Evolutionary conservation across 2,888 invertebrate species (phyloP).

Genomic region (Melolontha melolontha): DNA sequence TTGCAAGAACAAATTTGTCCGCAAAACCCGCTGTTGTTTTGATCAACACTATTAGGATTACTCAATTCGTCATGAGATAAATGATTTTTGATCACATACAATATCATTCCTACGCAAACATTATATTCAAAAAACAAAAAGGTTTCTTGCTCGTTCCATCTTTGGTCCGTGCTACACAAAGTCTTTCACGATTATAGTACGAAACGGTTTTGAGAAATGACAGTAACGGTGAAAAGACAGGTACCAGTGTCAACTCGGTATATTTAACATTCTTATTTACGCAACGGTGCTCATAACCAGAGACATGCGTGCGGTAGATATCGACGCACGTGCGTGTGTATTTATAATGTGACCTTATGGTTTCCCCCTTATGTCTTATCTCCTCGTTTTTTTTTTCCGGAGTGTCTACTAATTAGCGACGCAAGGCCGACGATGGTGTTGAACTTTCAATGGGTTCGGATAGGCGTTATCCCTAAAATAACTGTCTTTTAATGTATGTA

Average conservation of each 20-base stretch:
- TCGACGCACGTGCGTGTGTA: constrained; percentile 27
- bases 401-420: constrained; percentile 32
- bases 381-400: constrained; percentile 8
- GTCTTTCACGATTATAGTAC: background rate
- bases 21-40: no score
- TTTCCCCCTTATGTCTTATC: constrained; percentile 27
- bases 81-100: no score
- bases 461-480: constrained; percentile 26
- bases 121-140: no score
- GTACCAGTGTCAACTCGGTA: constrained; percentile 17
- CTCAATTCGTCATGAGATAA: no score
- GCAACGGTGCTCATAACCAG: constrained; percentile 26
- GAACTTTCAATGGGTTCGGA: constrained; percentile 32
- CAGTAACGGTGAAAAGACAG: constrained; percentile 15
- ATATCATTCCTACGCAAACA: no score
- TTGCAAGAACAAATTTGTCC: no score
- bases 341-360: constrained; percentile 23
- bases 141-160: no score
- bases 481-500: background rate
- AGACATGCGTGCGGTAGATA: constrained; percentile 27
- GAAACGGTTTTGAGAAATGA: constrained; percentile 9
- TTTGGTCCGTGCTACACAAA: background rate
- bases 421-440: constrained; percentile 34
- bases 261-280: constrained; percentile 37
- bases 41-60: no score